Evolutionary conservation across 2,113 vertebrate species (phyloP), one percentile per base, ranked within the genome.

Genomic region (Indri indri): DNA sequence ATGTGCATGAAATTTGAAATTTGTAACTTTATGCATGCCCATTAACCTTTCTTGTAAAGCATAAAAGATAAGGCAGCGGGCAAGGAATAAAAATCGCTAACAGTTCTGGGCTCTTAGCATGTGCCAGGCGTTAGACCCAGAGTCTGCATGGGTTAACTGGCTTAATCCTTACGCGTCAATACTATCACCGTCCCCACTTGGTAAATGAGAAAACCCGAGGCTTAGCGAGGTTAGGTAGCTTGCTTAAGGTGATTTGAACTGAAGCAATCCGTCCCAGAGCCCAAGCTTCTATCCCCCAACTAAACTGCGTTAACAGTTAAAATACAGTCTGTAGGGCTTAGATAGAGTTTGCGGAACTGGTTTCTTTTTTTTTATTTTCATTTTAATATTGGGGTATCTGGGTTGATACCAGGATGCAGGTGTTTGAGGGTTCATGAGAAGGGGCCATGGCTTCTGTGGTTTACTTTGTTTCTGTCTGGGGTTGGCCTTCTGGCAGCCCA

Each of bases 1-100:
- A 96, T 93, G 59, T 92, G 90, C 94, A 47, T 96, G 92, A 96
- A 92, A 97, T 97, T 63, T 90, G 76, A 97, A 95, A 95, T 91
- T 32, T 85, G 90, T 85, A 68, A 92, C 84, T 82, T 97, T 85
- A 65, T 77, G 8, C 90, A 70, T 90, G 95, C 91, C 93, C 89
- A 50, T 95, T 97, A 97, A 95, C 96, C 93, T 93, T 95, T 85
- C 95, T 88, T 96, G 18, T 68, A 93, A 93, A 90, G 93, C 93
- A 65, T 88, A 61, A 94, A 96, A 96, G 88, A 74, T 82, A 92
- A 91, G 71, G 96, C 57, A 45, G 45, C 0, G 1, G 71, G 59
- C 10, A 4, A 95, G 54, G 91, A 76, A 83, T 86, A n/a, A 50
- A 79, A 90, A 90, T 37, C 37, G 70, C 37, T 59, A 10, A 30